phyloP scores from a whole-genome alignment of 2,888 invertebrate genomes.

The Phlogophora meticulosa region DNA sequence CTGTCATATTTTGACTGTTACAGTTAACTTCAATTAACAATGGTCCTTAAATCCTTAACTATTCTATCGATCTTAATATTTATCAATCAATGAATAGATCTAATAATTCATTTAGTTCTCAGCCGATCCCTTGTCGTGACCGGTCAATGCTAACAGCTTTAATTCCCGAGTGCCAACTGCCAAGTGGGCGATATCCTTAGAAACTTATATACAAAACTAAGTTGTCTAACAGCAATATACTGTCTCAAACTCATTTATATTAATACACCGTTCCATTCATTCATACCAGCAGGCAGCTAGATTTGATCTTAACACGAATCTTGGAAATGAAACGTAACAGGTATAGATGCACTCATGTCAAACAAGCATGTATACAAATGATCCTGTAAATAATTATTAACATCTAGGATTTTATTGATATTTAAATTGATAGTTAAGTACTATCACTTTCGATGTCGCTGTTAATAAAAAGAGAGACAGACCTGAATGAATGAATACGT shows the following conservation, averaged over 20 bases:
- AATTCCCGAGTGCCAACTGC: not conserved
- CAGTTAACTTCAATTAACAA: not conserved
- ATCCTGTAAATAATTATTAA: not conserved
- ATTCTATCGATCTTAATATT: no score
- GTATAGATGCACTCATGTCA: not conserved
- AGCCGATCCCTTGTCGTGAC: constrained; percentile 8
- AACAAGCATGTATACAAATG: not conserved
- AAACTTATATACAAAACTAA: constrained; percentile 26
- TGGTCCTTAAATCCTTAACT: no score
- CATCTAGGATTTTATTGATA: not conserved
- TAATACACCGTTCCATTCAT: constrained; percentile 17
- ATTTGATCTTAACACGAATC: constrained; percentile 26
- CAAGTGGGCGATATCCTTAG: constrained; percentile 31
- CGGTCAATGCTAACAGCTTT: constrained; percentile 26
- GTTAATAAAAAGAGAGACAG: not conserved
- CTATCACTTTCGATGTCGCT: not conserved
- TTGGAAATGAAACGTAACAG: constrained; percentile 31
- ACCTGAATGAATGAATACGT: no score
- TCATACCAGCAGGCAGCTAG: constrained; percentile 1
- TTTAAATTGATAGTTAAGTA: not conserved
- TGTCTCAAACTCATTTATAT: constrained; percentile 26
- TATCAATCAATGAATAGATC: no score
- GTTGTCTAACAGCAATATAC: constrained; percentile 21
- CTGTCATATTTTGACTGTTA: not conserved
- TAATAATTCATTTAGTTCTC: constrained; percentile 2